phyloP scores from a whole-genome alignment of 1,140 invertebrate genomes.

The Melitaea cinxia region DNA sequence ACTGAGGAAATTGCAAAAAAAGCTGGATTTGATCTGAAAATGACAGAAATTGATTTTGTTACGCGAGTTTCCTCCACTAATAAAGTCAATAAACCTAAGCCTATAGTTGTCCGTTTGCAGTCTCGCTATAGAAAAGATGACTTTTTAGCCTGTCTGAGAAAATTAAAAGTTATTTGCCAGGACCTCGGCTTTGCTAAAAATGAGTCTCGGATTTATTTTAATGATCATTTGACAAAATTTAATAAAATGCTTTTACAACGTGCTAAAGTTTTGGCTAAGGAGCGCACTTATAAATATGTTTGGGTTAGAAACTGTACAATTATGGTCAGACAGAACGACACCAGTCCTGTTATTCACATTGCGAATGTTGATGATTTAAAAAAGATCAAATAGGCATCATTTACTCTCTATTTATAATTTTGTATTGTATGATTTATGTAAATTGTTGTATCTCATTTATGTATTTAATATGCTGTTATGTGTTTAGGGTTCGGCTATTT shows the following conservation, averaged over 20 bases:
- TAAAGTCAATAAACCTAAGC: neutral
- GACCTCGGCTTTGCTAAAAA: slow-evolving; percentile 1
- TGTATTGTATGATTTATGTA: too few species aligned
- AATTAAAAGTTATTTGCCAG: neutral
- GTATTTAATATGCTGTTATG: neutral
- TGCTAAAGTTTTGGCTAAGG: neutral
- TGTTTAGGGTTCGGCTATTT: neutral
- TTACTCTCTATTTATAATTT: too few species aligned
- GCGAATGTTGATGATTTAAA: neutral
- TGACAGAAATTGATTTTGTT: slow-evolving; percentile 4
- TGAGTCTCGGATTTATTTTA: slow-evolving; percentile 1
- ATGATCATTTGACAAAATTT: slow-evolving; percentile 7
- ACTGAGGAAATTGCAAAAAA: neutral
- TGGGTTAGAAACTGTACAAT: slow-evolving; percentile 3
- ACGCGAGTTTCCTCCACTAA: slow-evolving; percentile 1
- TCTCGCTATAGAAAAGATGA: slow-evolving; percentile 11
- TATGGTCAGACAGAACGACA: neutral
- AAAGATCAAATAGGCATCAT: neutral
- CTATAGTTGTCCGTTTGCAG: slow-evolving; percentile 1
- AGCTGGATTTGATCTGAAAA: neutral
- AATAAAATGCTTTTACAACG: neutral
- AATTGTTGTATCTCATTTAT: too few species aligned
- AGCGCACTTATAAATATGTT: neutral
- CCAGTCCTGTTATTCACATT: slow-evolving; percentile 1
- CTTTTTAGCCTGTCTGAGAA: neutral